Base-by-base conservation (phyloP, 2,797 vertebrate genomes). In the Oreochromis mossambicus region DNA sequence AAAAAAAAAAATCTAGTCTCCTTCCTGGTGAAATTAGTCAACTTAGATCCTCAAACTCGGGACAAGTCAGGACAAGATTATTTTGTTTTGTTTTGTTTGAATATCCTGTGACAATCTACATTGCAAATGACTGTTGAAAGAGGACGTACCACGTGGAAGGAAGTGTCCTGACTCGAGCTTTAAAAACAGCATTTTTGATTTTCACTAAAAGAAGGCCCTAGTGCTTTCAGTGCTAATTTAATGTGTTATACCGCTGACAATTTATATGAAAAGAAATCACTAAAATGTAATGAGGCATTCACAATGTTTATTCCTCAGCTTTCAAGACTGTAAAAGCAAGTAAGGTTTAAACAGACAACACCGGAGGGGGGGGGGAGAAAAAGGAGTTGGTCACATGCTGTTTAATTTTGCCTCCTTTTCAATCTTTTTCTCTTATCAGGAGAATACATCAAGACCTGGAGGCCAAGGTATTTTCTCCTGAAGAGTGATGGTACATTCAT, bases 361-460 rank as follows among this genome's bases (percentile, higher is more conserved):
- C 41, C 2, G 5, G 38, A 26, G 66, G 5, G 21, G 21, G 21
- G 21, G 36, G 21, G 0, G 2, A 17, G 41, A 6, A 24, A 15
- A 24, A 24, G 66, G 2, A 43, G 19, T 41, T 55, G 55, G 50
- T 83, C 29, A 55, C 56, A 36, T 24, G 46, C 55, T 70, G 24
- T 82, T 87, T 83, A 54, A 79, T 77, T 79, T 58, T 17, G n/a
- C 70, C 34, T 80, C 51, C 14, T 56, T 55, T 80, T 85, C 73
- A 77, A 86, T 86, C 41, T 89, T 63, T 90, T 54, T 90, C 66
- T 88, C 58, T 61, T 89, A 86, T 92, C 92, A 99, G 98, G 98
- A 94, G 98, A 99, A 88, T 99, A 99, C 94, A 99, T 99, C 94
- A 99, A 99, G 88, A 99, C 98, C 70, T 99, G 98, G 98, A 97